Conservation (phyloP, 2,113 vertebrate species). For the Pachyramphus minor region DNA sequence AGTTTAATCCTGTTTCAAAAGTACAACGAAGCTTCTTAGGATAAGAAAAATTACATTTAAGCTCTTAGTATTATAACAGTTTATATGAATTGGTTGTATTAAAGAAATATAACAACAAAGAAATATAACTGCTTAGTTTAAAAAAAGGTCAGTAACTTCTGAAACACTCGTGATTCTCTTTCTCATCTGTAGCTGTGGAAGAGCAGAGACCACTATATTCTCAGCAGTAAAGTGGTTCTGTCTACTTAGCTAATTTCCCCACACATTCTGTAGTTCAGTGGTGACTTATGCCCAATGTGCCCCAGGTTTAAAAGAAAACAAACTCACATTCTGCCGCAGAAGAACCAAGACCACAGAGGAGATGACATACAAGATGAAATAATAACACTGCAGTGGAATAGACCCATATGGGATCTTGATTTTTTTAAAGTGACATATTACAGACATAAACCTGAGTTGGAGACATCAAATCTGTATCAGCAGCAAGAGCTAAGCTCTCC, state of each 20-base stretch:
- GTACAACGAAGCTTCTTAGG: background rate
- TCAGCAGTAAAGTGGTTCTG: background rate
- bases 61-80: background rate
- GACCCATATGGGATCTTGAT: background rate
- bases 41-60: constrained; percentile 4
- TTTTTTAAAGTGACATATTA: background rate
- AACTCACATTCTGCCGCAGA: background rate
- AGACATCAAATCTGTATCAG: background rate
- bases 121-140: background rate
- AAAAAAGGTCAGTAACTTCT: background rate
- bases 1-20: background rate
- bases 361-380: background rate
- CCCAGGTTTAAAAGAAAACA: background rate
- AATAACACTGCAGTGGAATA: background rate
- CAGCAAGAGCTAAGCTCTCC: background rate
- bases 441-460: background rate
- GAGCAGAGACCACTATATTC: background rate
- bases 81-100: fast-evolving
- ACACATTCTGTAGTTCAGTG: background rate
- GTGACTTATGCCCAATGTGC: background rate
- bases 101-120: background rate
- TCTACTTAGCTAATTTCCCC: background rate
- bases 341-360: background rate
- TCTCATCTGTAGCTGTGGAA: background rate
- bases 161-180: background rate